These are phyloP conservation scores for Drosophila colorata DNA, from an alignment of 2,888 invertebrate genomes.

Conservation along the genomic window DNA sequence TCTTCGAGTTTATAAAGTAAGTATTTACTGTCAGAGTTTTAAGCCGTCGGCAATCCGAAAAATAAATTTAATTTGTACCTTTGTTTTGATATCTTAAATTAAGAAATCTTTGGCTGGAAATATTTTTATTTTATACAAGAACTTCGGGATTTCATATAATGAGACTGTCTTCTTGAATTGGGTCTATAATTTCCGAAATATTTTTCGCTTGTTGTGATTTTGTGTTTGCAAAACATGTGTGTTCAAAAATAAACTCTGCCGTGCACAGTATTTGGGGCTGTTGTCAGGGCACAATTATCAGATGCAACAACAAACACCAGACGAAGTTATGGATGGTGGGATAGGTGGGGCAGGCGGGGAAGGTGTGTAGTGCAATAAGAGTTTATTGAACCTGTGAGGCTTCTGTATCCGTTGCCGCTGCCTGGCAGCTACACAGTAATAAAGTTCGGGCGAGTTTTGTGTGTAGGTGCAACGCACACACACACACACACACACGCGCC, in stretches of 20 bases:
- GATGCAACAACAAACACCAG: conserved; percentile 54
- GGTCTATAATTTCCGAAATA: conserved; percentile 11
- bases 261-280: conserved; percentile 35
- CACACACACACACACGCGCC: conserved; percentile 9
- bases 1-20: too few relatives aligned
- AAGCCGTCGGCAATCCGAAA: too few relatives aligned
- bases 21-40: too few relatives aligned
- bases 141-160: too few relatives aligned
- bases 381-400: conserved; percentile 69
- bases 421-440: conserved; percentile 27
- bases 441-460: conserved; percentile 45
- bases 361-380: conserved; percentile 31
- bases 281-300: conserved; percentile 70
- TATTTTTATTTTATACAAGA: too few relatives aligned
- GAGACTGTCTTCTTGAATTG: neutral
- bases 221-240: conserved; percentile 38
- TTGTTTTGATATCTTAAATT: too few relatives aligned
- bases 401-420: conserved; percentile 17
- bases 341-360: conserved; percentile 1
- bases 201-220: conserved; percentile 25
- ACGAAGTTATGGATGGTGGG: conserved; percentile 20
- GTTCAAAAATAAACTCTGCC: conserved; percentile 63
- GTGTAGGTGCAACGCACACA: conserved; percentile 42
- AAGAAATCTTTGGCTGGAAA: too few relatives aligned
- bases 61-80: too few relatives aligned